These are phyloP conservation scores for Lateolabrax maculatus DNA, from an alignment of 2,797 vertebrate genomes.

Conservation along the genomic window DNA sequence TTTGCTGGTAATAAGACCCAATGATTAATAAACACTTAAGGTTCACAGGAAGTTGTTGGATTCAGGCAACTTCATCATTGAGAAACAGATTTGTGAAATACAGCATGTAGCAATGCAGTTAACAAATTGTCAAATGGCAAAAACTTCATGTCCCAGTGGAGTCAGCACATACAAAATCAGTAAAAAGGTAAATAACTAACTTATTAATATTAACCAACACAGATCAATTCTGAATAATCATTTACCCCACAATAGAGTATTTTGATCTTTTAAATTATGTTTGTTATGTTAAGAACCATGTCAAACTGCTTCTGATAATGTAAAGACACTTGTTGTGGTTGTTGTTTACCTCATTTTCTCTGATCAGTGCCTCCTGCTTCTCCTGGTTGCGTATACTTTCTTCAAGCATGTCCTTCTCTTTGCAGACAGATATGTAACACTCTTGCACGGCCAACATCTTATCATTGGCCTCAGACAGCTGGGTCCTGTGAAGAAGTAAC, in stretches of 20 bases:
- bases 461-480: conserved; percentile 87
- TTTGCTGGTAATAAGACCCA: conserved; percentile 79
- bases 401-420: conserved; percentile 91
- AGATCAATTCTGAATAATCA: neutral
- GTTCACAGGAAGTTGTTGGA: neutral
- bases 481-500: conserved; percentile 79
- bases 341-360: conserved; percentile 85
- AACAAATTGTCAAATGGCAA: neutral
- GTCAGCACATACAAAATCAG: neutral
- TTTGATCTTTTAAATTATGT: neutral
- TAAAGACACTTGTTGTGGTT: conserved; percentile 1
- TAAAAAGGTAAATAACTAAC: neutral
- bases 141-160: neutral
- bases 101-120: neutral
- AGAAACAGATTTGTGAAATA: neutral
- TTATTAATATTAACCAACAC: neutral
- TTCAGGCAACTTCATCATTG: neutral
- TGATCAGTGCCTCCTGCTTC: conserved; percentile 79
- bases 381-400: conserved; percentile 76
- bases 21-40: too few relatives aligned
- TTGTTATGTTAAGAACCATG: neutral
- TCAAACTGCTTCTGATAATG: neutral
- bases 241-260: neutral
- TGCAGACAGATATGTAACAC: conserved; percentile 94
- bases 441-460: conserved; percentile 92